phyloP scores from a whole-genome alignment of 2,113 vertebrate genomes.

The Addax nasomaculatus region DNA sequence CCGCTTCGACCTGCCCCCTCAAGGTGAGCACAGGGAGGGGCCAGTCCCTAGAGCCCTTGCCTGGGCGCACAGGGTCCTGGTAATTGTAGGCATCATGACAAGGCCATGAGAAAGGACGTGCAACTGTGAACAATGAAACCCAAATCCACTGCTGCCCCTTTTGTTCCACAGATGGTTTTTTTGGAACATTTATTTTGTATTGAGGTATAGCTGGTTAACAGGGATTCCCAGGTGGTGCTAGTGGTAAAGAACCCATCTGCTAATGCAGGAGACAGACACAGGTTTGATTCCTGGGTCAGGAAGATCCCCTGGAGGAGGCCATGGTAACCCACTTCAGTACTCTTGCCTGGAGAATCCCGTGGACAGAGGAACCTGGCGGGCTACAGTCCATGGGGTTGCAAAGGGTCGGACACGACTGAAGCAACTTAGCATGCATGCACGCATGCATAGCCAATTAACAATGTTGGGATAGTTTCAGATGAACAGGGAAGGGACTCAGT shows the following conservation, averaged over 20 bases:
- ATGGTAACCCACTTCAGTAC: background rate
- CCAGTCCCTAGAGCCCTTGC: fast-evolving
- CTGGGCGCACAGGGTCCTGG: background rate
- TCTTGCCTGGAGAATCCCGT: background rate
- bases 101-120: background rate
- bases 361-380: background rate
- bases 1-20: constrained; percentile 89
- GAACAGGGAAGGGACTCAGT: background rate
- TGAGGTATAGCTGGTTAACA: background rate
- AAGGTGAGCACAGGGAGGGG: constrained; percentile 79
- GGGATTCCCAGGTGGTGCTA: background rate
- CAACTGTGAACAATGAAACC: background rate
- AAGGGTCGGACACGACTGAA: too few relatives aligned
- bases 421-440: too few relatives aligned
- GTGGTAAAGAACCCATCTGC: background rate
- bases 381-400: too few relatives aligned
- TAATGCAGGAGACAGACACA: background rate
- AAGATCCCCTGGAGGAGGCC: background rate
- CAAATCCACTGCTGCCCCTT: background rate
- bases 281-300: background rate
- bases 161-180: background rate
- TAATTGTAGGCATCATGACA: background rate
- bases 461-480: background rate
- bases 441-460: background rate
- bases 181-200: background rate